A percentile compares a stretch with the other conserved stretches of the same genome.
These are phyloP conservation scores for Corythornis cristatus DNA, from an alignment of 2,113 vertebrate genomes.

Conservation along the genomic window DNA sequence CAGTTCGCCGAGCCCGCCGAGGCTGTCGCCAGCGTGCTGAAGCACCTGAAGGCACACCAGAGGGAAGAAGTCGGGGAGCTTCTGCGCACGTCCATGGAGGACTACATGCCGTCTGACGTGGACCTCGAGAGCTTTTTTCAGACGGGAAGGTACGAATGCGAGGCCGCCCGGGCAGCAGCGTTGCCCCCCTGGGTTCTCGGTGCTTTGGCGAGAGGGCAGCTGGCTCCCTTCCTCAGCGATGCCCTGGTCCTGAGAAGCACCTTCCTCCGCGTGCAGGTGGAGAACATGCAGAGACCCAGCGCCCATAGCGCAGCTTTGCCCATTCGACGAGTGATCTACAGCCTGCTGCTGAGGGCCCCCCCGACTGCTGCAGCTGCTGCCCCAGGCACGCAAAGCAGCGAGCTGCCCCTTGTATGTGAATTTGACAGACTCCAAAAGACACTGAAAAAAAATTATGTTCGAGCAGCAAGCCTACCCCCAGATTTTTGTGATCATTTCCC, in stretches of 20 bases:
- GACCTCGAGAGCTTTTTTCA: conserved; percentile 82
- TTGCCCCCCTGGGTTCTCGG: conserved; percentile 79
- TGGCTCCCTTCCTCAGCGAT: conserved; percentile 82
- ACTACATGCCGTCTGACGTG: conserved; percentile 80
- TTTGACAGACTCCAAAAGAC: conserved; percentile 83
- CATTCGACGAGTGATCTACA: conserved; percentile 87
- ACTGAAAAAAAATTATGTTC: conserved; percentile 79
- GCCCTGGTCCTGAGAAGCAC: conserved; percentile 80
- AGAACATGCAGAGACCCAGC: conserved; percentile 83
- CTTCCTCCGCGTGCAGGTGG: conserved; percentile 89
- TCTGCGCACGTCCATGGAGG: conserved; percentile 78
- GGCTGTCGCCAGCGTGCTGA: conserved; percentile 76
- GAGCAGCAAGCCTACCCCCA: conserved; percentile 44
- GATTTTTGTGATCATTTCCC: conserved; percentile 42
- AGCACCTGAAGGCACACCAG: conserved; percentile 49
- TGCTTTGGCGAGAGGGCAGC: conserved; percentile 73
- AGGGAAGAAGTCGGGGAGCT: conserved; percentile 64
- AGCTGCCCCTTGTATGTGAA: conserved; percentile 75
- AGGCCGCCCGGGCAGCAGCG: conserved; percentile 11
- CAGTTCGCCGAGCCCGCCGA: conserved; percentile 72
- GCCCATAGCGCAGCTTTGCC: conserved; percentile 79
- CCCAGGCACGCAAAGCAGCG: neutral
- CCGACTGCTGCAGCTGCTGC: neutral
- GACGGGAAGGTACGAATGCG: conserved; percentile 33
- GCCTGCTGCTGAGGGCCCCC: conserved; percentile 74